Evolutionary conservation across 2,888 invertebrate species (phyloP).

Genomic region (Hartigia nigra): DNA sequence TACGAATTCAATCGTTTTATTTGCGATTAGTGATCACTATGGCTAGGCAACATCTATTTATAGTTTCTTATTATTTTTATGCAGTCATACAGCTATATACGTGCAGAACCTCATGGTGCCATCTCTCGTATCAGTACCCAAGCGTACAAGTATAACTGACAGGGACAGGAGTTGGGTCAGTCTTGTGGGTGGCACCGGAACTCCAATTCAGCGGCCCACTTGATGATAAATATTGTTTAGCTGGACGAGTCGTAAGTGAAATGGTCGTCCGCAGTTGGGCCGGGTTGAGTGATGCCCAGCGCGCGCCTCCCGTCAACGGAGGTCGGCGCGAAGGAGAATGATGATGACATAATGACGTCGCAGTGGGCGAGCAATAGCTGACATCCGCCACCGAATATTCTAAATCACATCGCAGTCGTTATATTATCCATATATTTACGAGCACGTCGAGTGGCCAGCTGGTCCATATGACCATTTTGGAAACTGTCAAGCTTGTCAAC

Average conservation of each 20-base stretch:
- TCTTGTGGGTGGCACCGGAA: slow-evolving; percentile 57
- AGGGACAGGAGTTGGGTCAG: slow-evolving; percentile 10
- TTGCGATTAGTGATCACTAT: not conserved
- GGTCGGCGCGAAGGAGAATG: slow-evolving; percentile 60
- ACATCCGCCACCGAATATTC: slow-evolving; percentile 66
- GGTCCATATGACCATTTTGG: not conserved
- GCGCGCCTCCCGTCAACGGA: slow-evolving; percentile 62
- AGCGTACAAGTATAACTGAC: not conserved
- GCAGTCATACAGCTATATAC: not conserved
- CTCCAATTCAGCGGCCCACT: slow-evolving; percentile 53
- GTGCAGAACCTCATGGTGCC: not conserved
- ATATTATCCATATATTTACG: not conserved
- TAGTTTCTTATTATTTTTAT: slow-evolving; percentile 2
- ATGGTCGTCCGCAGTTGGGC: slow-evolving; percentile 42
- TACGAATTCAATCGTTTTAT: not conserved
- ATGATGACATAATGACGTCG: slow-evolving; percentile 66
- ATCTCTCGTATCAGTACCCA: not conserved
- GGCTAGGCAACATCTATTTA: not conserved
- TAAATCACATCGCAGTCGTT: slow-evolving; percentile 52
- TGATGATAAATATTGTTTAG: slow-evolving; percentile 61
- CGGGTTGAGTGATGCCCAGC: slow-evolving; percentile 60
- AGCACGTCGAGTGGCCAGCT: not conserved
- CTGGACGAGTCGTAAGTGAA: slow-evolving; percentile 44
- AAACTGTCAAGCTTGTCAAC: not conserved
- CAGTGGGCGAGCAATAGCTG: slow-evolving; percentile 66